phyloP scores from a whole-genome alignment of 2,113 vertebrate species.

The Phalacrocorax aristotelis region DNA sequence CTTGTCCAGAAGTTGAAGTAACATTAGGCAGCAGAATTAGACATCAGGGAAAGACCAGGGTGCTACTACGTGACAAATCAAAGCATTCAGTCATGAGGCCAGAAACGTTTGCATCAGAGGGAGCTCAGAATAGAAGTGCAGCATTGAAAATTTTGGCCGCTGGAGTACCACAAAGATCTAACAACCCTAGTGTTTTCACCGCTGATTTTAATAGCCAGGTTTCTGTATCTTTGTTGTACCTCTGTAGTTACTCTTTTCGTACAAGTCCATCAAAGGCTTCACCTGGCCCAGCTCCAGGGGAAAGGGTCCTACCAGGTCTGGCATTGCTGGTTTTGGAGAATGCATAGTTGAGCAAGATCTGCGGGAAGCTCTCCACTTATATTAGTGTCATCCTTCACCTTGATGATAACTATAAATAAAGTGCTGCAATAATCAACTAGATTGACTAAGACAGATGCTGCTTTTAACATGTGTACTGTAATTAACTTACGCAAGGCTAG shows the following conservation, averaged over 20 bases:
- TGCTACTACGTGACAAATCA: not conserved
- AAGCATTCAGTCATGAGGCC: not conserved
- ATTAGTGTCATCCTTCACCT: constrained; percentile 59
- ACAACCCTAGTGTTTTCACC: not conserved
- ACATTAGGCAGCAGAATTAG: not conserved
- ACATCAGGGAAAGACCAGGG: not conserved
- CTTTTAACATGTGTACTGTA: constrained; percentile 69
- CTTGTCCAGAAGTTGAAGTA: not conserved
- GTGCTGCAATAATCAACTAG: constrained; percentile 56
- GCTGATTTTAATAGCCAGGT: not conserved
- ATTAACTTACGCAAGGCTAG: constrained; percentile 62
- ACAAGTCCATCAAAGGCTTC: not conserved
- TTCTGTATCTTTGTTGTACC: not conserved
- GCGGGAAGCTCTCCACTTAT: constrained; percentile 22
- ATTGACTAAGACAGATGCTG: constrained; percentile 73
- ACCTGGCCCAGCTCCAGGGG: not conserved
- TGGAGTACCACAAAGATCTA: not conserved
- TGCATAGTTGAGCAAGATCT: not conserved
- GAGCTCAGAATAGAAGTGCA: not conserved
- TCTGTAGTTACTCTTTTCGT: not conserved
- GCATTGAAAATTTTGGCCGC: not conserved
- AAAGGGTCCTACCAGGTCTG: not conserved
- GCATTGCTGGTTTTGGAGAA: not conserved
- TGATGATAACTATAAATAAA: constrained; percentile 68
- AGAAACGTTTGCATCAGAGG: constrained; percentile 3